Evolutionary conservation across 2,888 invertebrate genomes (phyloP).

Genomic region (Tenodera sinensis): DNA sequence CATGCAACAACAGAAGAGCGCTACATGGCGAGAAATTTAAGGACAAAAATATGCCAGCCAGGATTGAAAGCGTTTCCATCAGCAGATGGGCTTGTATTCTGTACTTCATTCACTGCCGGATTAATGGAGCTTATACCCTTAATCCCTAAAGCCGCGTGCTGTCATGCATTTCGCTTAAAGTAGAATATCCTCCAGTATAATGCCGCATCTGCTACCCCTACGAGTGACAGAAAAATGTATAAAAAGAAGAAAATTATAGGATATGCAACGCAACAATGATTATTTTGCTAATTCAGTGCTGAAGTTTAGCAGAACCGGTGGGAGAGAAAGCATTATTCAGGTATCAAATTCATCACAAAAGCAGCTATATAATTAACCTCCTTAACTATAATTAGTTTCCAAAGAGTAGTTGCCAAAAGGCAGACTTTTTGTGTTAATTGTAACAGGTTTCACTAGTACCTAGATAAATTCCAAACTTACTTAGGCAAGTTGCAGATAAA

Average conservation of each 20-base stretch:
- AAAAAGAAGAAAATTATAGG: background rate
- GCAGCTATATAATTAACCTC: too few species aligned
- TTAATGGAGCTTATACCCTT: background rate
- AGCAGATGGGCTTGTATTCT: background rate
- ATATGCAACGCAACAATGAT: too few species aligned
- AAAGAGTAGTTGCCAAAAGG: too few species aligned
- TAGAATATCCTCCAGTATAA: background rate
- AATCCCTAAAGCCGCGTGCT: background rate
- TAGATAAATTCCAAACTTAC: too few species aligned
- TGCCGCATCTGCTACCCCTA: background rate
- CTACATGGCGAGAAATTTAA: background rate
- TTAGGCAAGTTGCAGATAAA: too few species aligned
- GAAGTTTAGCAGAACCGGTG: too few species aligned
- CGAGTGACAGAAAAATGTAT: background rate
- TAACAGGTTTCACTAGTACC: too few species aligned
- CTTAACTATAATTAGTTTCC: too few species aligned
- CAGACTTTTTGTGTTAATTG: too few species aligned
- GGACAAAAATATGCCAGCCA: background rate
- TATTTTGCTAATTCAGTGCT: too few species aligned
- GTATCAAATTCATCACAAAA: too few species aligned
- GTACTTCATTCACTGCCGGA: background rate
- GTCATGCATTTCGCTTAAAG: background rate
- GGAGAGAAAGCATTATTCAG: too few species aligned
- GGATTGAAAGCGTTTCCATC: background rate
- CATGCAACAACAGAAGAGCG: background rate